Conservation (phyloP, 23 tunicate species). For the Corella eumyota region DNA sequence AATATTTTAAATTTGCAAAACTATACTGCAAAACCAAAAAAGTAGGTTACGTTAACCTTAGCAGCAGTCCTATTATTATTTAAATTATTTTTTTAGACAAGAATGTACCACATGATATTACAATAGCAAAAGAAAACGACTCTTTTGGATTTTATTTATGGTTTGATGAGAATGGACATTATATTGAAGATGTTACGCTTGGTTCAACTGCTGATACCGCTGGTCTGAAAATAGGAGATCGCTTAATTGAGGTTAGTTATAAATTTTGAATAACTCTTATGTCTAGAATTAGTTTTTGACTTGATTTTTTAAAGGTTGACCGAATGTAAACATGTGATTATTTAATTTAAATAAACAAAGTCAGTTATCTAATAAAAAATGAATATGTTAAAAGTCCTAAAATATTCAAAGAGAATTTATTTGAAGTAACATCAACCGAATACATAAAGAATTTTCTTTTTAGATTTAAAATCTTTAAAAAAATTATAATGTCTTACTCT, state of each 20-base stretch:
- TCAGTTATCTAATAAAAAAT: no score
- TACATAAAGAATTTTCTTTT: no score
- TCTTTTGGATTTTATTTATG: slow-evolving; percentile 86
- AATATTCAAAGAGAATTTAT: no score
- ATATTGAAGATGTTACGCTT: slow-evolving; percentile 94
- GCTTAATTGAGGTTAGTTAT: slow-evolving; percentile 45
- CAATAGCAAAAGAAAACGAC: slow-evolving; percentile 42
- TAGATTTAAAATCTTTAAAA: no score
- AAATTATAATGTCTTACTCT: no score
- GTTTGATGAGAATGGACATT: slow-evolving; percentile 95
- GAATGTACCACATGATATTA: slow-evolving; percentile 61
- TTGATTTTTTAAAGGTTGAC: no score
- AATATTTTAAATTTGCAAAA: neutral
- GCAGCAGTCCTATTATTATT: neutral
- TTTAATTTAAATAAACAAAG: no score
- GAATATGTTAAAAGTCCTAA: no score
- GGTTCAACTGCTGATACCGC: slow-evolving; percentile 94
- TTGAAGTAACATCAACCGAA: no score
- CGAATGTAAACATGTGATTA: no score
- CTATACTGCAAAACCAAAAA: neutral
- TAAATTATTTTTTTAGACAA: neutral
- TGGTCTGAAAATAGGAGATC: slow-evolving; percentile 76
- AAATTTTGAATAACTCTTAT: neutral
- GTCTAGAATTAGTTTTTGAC: no score
- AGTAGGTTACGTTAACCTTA: neutral